Conservation (phyloP, 2,797 vertebrate species). For the Myotis pilosus region DNA sequence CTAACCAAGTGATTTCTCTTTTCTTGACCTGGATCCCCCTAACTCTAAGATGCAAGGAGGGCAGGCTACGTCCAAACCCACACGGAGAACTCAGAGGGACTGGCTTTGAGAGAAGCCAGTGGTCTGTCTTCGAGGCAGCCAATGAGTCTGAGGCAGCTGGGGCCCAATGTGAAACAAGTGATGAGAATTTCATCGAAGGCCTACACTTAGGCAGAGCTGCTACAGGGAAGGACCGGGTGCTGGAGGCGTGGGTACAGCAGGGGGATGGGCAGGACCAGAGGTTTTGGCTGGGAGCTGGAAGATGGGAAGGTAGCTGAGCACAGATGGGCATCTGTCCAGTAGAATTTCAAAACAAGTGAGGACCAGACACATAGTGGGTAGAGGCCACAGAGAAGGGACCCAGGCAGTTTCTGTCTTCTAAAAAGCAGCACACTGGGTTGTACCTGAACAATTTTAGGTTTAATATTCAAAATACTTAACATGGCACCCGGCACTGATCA, state of each 20-base stretch:
- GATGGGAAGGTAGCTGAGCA: not conserved
- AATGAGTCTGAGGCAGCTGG: not conserved
- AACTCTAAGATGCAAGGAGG: not conserved
- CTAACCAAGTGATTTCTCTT: not conserved
- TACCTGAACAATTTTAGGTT: not conserved
- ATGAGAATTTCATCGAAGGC: not conserved
- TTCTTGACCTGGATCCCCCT: not conserved
- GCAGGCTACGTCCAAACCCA: not conserved
- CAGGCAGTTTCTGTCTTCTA: not conserved
- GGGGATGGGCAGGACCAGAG: not conserved
- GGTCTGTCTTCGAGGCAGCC: not conserved
- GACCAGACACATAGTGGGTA: fast-evolving
- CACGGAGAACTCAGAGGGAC: fast-evolving
- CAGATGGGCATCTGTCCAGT: not conserved
- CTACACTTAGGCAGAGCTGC: too few relatives aligned
- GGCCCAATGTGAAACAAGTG: too few relatives aligned
- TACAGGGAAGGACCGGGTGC: fast-evolving
- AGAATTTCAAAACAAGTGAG: not conserved
- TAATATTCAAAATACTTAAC: not conserved
- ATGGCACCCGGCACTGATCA: not conserved
- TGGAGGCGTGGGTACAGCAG: not conserved
- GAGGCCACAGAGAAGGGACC: not conserved
- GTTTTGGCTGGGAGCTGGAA: not conserved
- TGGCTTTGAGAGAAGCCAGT: not conserved
- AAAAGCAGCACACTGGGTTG: not conserved